Evolutionary conservation across 2,888 invertebrate species (phyloP).

Genomic region (Drosophila pseudotakahashii): DNA sequence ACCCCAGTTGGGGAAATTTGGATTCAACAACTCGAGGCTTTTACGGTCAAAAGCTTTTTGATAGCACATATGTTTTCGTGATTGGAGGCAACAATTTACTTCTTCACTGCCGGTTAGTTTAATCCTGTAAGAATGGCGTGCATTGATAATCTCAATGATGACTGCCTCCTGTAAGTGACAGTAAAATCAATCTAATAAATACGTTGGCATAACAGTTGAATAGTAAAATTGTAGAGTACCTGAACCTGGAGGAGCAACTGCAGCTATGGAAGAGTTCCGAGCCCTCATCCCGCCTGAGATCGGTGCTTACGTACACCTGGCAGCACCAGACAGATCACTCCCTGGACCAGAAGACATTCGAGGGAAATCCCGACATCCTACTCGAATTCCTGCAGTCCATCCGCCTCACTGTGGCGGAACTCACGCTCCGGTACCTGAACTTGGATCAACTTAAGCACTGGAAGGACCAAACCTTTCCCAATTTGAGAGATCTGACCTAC

Average conservation of each 20-base stretch:
- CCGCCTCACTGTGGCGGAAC: constrained; percentile 1
- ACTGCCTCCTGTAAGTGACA: constrained; percentile 37
- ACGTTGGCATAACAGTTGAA: neutral
- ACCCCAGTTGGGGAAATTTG: neutral
- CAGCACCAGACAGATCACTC: constrained; percentile 7
- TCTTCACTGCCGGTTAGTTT: neutral
- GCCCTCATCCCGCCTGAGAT: constrained; percentile 12
- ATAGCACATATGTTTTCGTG: constrained; percentile 15
- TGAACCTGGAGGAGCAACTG: constrained; percentile 31
- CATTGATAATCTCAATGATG: constrained; percentile 29
- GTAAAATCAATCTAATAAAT: rapidly evolving
- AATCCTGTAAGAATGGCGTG: constrained; percentile 4
- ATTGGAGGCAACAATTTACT: neutral
- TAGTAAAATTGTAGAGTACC: constrained; percentile 35
- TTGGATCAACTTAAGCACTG: constrained; percentile 19
- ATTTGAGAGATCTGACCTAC: constrained; percentile 13
- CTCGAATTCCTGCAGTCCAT: constrained; percentile 18
- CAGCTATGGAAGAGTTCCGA: constrained; percentile 32
- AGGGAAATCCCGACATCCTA: neutral
- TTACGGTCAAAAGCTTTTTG: constrained; percentile 4
- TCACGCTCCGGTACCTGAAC: constrained; percentile 17
- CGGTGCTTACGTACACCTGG: constrained; percentile 22
- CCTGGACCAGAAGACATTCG: constrained; percentile 4
- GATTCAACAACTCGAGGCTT: neutral
- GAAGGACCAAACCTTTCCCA: constrained; percentile 11